Evolutionary conservation across 2,113 vertebrate genomes (phyloP).

Genomic region (Ammodytes marinus): DNA sequence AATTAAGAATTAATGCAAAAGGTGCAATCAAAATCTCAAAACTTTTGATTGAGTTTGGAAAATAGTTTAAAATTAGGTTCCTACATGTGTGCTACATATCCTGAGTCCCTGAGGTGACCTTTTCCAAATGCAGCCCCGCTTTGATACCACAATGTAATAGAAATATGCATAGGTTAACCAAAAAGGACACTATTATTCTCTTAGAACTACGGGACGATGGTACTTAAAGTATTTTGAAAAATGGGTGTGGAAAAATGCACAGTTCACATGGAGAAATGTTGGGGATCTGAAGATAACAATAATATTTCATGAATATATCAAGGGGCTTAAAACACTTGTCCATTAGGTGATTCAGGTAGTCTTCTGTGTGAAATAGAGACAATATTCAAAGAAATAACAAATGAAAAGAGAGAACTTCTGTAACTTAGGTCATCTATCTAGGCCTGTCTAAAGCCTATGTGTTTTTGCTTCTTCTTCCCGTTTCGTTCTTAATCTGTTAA

Average conservation of each 20-base stretch:
- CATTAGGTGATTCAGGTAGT: background rate
- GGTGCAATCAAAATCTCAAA: background rate
- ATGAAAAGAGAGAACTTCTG: background rate
- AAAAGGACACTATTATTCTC: background rate
- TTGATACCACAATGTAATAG: background rate
- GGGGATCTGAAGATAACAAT: background rate
- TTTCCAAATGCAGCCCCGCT: too few relatives aligned
- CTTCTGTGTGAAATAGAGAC: background rate
- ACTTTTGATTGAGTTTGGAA: conserved; percentile 1
- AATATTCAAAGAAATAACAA: background rate
- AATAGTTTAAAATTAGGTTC: background rate
- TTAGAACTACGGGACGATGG: background rate
- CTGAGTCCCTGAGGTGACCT: too few relatives aligned
- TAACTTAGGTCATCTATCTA: background rate
- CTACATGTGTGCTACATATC: too few relatives aligned
- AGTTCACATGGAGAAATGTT: background rate
- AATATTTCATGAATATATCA: conserved; percentile 6
- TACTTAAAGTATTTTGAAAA: background rate
- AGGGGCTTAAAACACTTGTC: background rate
- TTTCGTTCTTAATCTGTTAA: conserved; percentile 19
- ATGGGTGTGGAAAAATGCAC: conserved; percentile 16
- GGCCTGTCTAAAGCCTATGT: background rate
- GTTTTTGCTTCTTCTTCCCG: conserved; percentile 15
- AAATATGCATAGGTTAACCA: conserved; percentile 14
- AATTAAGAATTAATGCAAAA: background rate